These are phyloP conservation scores for Ptilodon capucinus DNA, from an alignment of 2,888 invertebrate species.

Conservation along the genomic window DNA sequence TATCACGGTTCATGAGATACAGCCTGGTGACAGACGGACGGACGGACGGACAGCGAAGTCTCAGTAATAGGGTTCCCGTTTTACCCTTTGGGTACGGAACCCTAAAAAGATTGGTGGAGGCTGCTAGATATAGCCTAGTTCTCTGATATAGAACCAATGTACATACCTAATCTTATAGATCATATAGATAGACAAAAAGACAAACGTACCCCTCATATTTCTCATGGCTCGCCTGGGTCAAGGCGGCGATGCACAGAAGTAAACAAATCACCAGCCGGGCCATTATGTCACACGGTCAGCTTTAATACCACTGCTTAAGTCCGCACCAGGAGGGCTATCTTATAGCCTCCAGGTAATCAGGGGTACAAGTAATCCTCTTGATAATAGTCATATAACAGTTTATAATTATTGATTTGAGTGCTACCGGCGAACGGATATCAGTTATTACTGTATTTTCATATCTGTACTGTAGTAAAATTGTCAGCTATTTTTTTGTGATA, in stretches of 20 bases:
- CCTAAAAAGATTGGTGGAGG: no score
- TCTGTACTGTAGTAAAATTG: background rate
- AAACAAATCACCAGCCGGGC: conserved; percentile 45
- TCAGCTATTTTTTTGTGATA: background rate
- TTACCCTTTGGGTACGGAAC: no score
- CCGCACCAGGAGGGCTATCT: conserved; percentile 6
- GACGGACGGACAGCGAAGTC: no score
- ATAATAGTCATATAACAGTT: conserved; percentile 24
- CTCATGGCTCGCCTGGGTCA: conserved; percentile 59
- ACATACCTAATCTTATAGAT: no score
- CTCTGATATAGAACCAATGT: no score
- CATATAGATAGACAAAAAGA: background rate
- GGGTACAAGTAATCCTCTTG: conserved; percentile 35
- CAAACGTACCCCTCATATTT: conserved; percentile 71
- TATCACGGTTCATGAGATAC: no score
- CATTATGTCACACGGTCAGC: conserved; percentile 43
- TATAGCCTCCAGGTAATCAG: conserved; percentile 31
- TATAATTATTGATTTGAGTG: conserved; percentile 8
- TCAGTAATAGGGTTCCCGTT: no score
- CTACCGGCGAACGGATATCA: conserved; percentile 6
- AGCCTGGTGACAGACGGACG: no score
- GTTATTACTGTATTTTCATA: background rate
- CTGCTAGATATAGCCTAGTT: no score
- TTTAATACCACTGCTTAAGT: conserved; percentile 17
- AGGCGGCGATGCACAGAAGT: conserved; percentile 42